Evolutionary conservation across 2,797 vertebrate genomes (phyloP).

Genomic region (Chromis chromis): DNA sequence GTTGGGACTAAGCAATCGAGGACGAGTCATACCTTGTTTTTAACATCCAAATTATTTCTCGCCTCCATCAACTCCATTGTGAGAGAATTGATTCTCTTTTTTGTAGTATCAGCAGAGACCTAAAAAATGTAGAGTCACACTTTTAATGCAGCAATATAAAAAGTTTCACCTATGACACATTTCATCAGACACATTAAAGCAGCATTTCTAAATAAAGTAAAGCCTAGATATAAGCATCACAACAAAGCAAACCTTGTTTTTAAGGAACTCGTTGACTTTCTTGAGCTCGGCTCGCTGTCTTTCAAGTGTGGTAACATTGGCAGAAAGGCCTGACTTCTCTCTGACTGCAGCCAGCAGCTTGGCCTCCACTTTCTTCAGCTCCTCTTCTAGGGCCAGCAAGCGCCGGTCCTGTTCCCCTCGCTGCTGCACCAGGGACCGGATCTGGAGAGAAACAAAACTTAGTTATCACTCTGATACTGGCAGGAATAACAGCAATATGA

Average conservation of each 20-base stretch:
- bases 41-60: slow-evolving; percentile 88
- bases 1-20: neutral
- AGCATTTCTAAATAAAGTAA: neutral
- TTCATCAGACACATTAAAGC: neutral
- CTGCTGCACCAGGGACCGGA: slow-evolving; percentile 90
- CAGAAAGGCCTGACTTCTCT: slow-evolving; percentile 90
- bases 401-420: slow-evolving; percentile 89
- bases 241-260: slow-evolving; percentile 89
- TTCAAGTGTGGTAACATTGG: slow-evolving; percentile 88
- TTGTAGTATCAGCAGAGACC: slow-evolving; percentile 91
- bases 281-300: slow-evolving; percentile 90
- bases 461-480: neutral
- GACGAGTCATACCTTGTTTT: slow-evolving; percentile 85
- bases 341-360: slow-evolving; percentile 88
- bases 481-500: neutral
- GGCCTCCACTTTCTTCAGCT: slow-evolving; percentile 88
- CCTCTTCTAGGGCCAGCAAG: slow-evolving; percentile 87
- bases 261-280: slow-evolving; percentile 92
- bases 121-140: slow-evolving; percentile 52
- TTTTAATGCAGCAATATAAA: neutral
- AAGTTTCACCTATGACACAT: neutral
- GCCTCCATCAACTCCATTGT: slow-evolving; percentile 92
- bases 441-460: slow-evolving; percentile 75
- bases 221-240: neutral
- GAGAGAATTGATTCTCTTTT: slow-evolving; percentile 91